Evolutionary conservation across 2,888 invertebrate genomes (phyloP), one percentile per base, ranked within the genome.

Genomic region (Aporophyla lueneburgensis): DNA sequence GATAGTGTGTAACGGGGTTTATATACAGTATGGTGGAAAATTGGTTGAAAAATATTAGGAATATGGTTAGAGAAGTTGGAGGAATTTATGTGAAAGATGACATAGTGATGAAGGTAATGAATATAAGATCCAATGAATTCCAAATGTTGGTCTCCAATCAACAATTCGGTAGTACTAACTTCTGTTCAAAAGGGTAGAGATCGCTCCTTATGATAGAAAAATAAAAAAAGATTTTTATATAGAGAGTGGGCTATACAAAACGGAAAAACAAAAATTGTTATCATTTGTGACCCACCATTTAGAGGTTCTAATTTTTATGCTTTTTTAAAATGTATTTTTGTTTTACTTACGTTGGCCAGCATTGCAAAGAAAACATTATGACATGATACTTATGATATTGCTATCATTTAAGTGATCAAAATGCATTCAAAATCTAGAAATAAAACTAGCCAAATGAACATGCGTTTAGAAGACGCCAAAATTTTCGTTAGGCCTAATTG

Each of bases 1-100:
- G 87, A 89, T 91, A 90, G 85, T 90, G 88, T 86, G 87, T 92
- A 92, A 92, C 92, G 91, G 93, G 85, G 71, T 74, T 70, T 70
- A 53, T 86, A 77, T 90, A 94, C 88, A 93, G 93, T 83, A 0
- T 92, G 95, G 5, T 49, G 2, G 1, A 19, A 54, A 53, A 7
- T 33, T 12, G 6, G 1, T 43, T 19, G 24, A 19, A 63, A 19
- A 62, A 61, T 33, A 2, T 16, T 5, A n/a, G 58, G 9, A 16
- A 46, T 46, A 10, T 3, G 9, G 14, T 14, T 61, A 24, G 14
- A 12, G 21, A 33, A 61, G 33, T 3, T 61, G 3, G 12, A 7
- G 12, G 21, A 7, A 21, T 21, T 19, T 19, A 21, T 21, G 21
- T 10, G 19, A 33, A 61, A 9, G 3, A 21, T 61, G 6, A 33